Conservation (phyloP, 2,888 invertebrate species). For the Crematogaster levior region DNA sequence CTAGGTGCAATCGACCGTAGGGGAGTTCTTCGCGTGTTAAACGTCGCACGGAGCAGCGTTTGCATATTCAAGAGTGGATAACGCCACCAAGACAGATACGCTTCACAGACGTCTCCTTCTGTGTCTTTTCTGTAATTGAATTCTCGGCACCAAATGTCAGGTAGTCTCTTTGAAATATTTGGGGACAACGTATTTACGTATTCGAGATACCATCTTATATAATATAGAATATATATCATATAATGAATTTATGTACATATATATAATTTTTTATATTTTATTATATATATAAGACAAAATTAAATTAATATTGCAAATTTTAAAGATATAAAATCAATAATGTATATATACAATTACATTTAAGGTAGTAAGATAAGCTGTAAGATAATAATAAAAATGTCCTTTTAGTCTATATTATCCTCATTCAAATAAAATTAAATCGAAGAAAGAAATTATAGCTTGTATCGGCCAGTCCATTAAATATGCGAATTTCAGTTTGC, state of each 20-base stretch:
- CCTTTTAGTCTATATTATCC: neutral
- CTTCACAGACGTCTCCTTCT: constrained; percentile 49
- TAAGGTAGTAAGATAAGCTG: constrained; percentile 1
- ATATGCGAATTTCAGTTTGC: constrained; percentile 6
- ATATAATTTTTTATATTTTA: neutral
- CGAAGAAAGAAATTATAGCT: neutral
- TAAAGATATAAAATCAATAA: neutral
- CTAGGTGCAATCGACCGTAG: constrained; percentile 40
- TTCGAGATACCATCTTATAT: neutral
- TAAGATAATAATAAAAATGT: neutral
- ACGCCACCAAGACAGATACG: constrained; percentile 58
- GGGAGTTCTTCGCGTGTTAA: constrained; percentile 72
- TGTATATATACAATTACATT: neutral
- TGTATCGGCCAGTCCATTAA: neutral
- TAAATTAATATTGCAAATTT: neutral
- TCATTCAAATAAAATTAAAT: neutral
- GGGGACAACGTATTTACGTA: neutral
- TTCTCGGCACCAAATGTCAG: constrained; percentile 34
- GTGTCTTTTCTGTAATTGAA: constrained; percentile 42
- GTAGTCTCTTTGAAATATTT: constrained; percentile 9
- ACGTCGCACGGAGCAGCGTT: constrained; percentile 56
- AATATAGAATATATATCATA: neutral
- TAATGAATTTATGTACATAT: neutral
- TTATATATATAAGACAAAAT: neutral
- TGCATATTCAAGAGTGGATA: constrained; percentile 70